Evolutionary conservation across 2,797 vertebrate species (phyloP), one percentile per base, ranked within the genome.

Genomic region (Eremophila alpestris): DNA sequence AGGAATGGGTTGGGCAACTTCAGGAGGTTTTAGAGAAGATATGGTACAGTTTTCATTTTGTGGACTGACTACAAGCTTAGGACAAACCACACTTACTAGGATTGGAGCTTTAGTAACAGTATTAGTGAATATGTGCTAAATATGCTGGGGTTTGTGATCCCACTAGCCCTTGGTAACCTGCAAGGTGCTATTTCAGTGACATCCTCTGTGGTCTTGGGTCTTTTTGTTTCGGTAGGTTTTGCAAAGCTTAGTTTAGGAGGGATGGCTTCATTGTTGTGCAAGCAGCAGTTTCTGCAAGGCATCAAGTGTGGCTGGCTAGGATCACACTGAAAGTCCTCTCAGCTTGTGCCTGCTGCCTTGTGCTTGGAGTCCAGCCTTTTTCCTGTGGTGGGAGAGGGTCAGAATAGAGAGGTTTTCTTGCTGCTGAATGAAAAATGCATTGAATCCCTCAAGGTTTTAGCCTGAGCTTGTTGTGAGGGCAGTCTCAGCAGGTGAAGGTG

Each of bases 241-340:
- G 36, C 27, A 41, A 62, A 86, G 65, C 48, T 52, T 32, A 23
- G 16, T 51, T 41, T 76, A 5, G 46, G 27, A 82, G n/a, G 11
- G 48, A 4, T 16, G 22, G 32, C 46, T 83, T 30, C 13, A 36
- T 11, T 32, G 27, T 54, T 86, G 48, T 58, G 10, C 45, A 58
- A 21, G 51, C 55, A 86, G 22, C 41, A 67, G 9, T 43, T 24
- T 62, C 71, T 59, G 64, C 52, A 48, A 52, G 36, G n/a, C 41
- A 10, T 74, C 0, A 1, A 67, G 45, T 0, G 0, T 41, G 65
- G 32, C 65, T 52, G 52, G 19, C 52, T 18, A 5, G 73, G 34
- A 27, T 85, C 43, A 55, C 11, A 2, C 1, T 54, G 30, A 21
- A 71, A 59, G 51, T 29, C 11, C 65, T 70, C 8, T 43, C 36